These are phyloP conservation scores for Diceros bicornis DNA, from an alignment of 2,797 vertebrate species.

Conservation along the genomic window DNA sequence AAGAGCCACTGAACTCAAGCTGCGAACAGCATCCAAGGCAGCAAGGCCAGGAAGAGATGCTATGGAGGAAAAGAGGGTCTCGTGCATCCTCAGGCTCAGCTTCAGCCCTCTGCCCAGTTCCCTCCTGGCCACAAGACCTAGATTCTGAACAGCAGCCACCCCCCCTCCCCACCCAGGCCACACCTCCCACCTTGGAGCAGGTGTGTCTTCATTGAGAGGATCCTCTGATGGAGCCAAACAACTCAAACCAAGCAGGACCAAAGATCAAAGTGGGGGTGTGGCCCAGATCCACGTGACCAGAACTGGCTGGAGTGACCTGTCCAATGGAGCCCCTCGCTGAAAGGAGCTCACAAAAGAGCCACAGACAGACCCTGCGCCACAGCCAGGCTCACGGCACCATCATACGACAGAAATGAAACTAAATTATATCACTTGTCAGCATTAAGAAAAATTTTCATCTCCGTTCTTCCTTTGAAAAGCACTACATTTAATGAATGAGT, in stretches of 20 bases:
- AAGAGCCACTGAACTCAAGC: background rate
- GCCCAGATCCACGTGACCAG: background rate
- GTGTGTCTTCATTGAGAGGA: background rate
- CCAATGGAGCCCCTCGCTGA: constrained; percentile 61
- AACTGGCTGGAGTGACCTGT: background rate
- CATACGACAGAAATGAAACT: constrained; percentile 88
- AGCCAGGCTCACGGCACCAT: constrained; percentile 86
- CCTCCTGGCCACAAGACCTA: background rate
- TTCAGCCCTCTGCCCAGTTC: background rate
- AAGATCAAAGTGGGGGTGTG: background rate
- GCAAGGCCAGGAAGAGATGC: background rate
- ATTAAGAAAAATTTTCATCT: constrained; percentile 91
- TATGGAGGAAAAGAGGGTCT: fast-evolving
- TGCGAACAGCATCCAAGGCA: background rate
- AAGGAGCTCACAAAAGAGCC: constrained; percentile 81
- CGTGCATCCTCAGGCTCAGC: too few species aligned
- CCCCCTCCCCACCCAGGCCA: too few species aligned
- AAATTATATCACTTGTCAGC: constrained; percentile 92
- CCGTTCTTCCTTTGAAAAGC: constrained; percentile 90
- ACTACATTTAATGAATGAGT: constrained; percentile 91
- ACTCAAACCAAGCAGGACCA: background rate
- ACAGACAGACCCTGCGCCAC: constrained; percentile 86
- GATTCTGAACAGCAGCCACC: background rate
- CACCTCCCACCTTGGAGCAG: background rate
- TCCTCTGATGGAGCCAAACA: background rate